Percentiles rank a stretch among this genome's conserved stretches.
phyloP scores from a whole-genome alignment of 2,888 invertebrate species.

The Amphiduros pacificus region DNA sequence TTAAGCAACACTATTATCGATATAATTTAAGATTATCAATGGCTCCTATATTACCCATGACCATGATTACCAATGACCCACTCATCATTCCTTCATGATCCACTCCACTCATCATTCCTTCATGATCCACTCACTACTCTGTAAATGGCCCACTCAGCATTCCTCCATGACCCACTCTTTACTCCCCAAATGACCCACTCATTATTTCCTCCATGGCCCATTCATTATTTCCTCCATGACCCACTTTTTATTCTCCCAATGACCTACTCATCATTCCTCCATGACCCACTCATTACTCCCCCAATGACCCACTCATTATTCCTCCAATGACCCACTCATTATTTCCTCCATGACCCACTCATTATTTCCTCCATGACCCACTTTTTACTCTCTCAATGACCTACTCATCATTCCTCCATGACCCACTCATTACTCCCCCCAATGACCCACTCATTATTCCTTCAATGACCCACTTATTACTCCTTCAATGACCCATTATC shows the following conservation, averaged over 20 bases:
- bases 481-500: neutral
- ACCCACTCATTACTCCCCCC: neutral
- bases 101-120: neutral
- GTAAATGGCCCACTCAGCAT: neutral
- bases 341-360: no score
- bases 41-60: neutral
- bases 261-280: neutral
- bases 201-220: neutral
- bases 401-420: neutral
- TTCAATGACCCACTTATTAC: neutral
- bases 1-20: no score
- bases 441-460: neutral
- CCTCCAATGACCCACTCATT: neutral
- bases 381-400: neutral
- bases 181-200: neutral
- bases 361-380: neutral
- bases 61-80: neutral
- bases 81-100: neutral
- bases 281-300: neutral
- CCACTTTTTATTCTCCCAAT: neutral
- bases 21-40: no score
- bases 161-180: neutral
- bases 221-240: neutral
- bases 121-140: neutral
- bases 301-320: neutral